phyloP scores from a whole-genome alignment of 92 coral and sea anemone genomes.

The Zoanthus gigantus region DNA sequence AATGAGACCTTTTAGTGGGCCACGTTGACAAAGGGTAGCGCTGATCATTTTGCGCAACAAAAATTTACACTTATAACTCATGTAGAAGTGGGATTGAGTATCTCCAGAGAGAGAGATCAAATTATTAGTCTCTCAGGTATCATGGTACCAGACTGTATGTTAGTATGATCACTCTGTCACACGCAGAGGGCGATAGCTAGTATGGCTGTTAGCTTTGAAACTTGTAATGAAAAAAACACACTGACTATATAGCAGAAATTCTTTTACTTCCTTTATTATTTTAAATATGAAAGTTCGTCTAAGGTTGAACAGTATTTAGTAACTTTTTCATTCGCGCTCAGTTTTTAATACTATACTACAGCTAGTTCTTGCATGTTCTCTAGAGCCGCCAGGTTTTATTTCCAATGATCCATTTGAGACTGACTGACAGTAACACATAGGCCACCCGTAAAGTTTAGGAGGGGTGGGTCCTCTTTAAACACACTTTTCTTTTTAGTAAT shows the following conservation, averaged over 20 bases:
- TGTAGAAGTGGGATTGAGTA: background rate
- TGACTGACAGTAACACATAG: background rate
- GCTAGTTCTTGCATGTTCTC: background rate
- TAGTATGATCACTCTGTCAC: constrained; percentile 26
- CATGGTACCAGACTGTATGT: constrained; percentile 1
- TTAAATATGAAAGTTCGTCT: no score
- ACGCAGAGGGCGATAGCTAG: background rate
- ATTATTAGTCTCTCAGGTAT: background rate
- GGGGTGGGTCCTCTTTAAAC: background rate
- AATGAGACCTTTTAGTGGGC: background rate
- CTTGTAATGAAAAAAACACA: background rate
- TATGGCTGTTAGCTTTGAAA: background rate
- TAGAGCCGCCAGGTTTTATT: background rate
- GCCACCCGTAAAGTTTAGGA: constrained; percentile 14
- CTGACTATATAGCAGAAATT: background rate
- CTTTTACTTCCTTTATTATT: background rate
- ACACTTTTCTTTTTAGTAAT: background rate
- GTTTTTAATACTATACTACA: background rate
- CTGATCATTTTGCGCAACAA: background rate
- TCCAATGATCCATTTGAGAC: constrained; percentile 9
- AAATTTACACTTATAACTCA: background rate
- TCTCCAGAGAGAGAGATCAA: constrained; percentile 33
- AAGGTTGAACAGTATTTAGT: no score
- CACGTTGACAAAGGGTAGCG: constrained; percentile 4
- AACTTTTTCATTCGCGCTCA: no score